Conservation (phyloP, 2,797 vertebrate genomes). For the Eulemur mongoz region DNA sequence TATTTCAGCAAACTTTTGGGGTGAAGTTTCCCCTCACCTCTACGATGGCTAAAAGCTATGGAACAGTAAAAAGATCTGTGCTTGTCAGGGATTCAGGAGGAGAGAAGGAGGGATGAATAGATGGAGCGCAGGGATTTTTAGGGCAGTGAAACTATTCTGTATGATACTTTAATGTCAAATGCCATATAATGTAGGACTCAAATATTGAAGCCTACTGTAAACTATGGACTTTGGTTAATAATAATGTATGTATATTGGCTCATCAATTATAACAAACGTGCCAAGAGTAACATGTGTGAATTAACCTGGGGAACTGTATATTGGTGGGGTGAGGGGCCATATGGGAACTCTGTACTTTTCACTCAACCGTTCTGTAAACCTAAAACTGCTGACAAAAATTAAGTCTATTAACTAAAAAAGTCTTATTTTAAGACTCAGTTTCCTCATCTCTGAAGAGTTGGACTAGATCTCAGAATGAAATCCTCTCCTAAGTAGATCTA, state of each 20-base stretch:
- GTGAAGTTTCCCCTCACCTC: neutral
- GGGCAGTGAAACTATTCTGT: neutral
- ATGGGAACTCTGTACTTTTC: neutral
- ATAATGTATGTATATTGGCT: neutral
- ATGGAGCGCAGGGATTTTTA: neutral
- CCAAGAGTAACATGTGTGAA: constrained; percentile 4
- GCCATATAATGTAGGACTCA: neutral
- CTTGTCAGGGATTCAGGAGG: neutral
- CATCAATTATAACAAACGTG: neutral
- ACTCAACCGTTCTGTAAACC: neutral
- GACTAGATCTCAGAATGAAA: constrained; percentile 9
- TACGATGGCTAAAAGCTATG: neutral
- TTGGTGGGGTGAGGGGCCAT: neutral
- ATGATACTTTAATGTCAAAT: neutral
- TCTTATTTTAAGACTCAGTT: neutral
- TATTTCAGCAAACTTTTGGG: neutral
- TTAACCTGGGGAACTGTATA: neutral
- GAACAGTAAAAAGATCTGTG: neutral
- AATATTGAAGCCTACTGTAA: neutral
- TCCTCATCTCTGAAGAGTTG: neutral
- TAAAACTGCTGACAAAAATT: neutral
- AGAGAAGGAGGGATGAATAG: neutral
- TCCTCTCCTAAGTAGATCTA: neutral
- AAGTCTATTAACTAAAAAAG: neutral
- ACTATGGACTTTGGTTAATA: neutral